A percentile compares a stretch with the other conserved stretches of the same genome.
Conservation (phyloP, 2,797 vertebrate species). For the Anabacerthia variegaticeps region DNA sequence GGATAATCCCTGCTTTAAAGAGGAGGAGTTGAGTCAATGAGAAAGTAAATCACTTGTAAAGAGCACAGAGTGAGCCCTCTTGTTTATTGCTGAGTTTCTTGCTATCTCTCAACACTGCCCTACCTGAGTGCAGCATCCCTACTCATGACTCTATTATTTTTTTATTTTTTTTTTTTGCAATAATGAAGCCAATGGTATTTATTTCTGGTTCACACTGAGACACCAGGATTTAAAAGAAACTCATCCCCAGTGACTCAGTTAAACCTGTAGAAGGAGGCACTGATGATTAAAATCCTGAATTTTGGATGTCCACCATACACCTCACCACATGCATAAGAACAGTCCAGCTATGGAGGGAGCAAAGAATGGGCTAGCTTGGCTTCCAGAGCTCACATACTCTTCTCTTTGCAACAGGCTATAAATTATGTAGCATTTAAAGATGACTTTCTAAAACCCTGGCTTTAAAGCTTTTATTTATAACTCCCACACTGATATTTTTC, state of each 20-base stretch:
- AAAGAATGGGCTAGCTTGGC: conserved; percentile 41
- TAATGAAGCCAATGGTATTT: not conserved
- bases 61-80: not conserved
- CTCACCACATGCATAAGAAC: not conserved
- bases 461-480: conserved; percentile 78
- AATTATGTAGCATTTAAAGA: conserved; percentile 78
- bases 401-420: conserved; percentile 65
- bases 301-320: not conserved
- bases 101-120: not conserved
- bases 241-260: not conserved
- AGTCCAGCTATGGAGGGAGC: conserved; percentile 37
- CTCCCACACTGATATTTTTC: conserved; percentile 77
- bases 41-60: conserved; percentile 5
- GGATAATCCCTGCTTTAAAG: conserved; percentile 45
- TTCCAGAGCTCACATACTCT: conserved; percentile 62
- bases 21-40: not conserved
- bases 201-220: not conserved
- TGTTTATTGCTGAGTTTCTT: not conserved
- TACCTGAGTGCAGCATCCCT: not conserved
- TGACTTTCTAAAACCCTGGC: conserved; percentile 75
- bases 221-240: not conserved
- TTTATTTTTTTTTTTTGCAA: not conserved
- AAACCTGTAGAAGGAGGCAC: not conserved
- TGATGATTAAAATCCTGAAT: not conserved
- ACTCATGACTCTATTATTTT: not conserved